Evolutionary conservation across 2,888 invertebrate species (phyloP).

Genomic region (Cryptophagus acutangulus): DNA sequence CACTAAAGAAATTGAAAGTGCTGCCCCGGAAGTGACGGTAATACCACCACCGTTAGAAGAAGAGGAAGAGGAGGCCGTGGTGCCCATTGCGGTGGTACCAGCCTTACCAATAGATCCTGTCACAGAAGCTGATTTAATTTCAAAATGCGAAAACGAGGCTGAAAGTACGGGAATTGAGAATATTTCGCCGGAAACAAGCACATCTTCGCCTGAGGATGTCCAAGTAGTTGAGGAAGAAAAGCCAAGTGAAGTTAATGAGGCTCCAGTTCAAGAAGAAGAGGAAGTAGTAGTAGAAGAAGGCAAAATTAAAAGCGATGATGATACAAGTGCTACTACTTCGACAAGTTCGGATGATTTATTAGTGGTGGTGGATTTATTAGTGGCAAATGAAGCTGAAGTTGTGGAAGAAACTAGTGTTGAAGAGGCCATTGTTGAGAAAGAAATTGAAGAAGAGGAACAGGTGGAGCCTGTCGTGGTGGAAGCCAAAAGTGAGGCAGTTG

Average conservation of each 20-base stretch:
- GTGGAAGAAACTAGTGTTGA: slow-evolving; percentile 4
- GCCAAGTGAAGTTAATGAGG: slow-evolving; percentile 8
- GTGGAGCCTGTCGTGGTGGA: too few species aligned
- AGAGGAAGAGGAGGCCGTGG: too few species aligned
- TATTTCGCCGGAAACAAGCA: slow-evolving; percentile 26
- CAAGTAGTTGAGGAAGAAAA: slow-evolving; percentile 11
- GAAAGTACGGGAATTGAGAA: slow-evolving; percentile 20
- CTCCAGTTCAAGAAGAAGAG: neutral
- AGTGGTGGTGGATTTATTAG: slow-evolving; percentile 18
- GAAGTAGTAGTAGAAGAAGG: slow-evolving; percentile 6
- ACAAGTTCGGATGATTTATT: neutral
- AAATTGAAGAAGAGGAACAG: neutral
- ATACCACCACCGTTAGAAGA: too few species aligned
- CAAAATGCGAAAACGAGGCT: too few species aligned
- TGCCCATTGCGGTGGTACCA: too few species aligned
- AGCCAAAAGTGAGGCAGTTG: neutral
- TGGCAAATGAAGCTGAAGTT: neutral
- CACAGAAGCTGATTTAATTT: too few species aligned
- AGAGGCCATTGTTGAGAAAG: neutral
- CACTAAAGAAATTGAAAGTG: too few species aligned
- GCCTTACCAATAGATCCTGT: too few species aligned
- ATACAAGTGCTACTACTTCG: neutral
- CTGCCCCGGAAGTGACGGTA: too few species aligned
- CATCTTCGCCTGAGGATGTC: slow-evolving; percentile 20
- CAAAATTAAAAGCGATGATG: slow-evolving; percentile 6